Base-by-base conservation (phyloP, 2,113 vertebrate species). In the Balaenoptera acutorostrata region DNA sequence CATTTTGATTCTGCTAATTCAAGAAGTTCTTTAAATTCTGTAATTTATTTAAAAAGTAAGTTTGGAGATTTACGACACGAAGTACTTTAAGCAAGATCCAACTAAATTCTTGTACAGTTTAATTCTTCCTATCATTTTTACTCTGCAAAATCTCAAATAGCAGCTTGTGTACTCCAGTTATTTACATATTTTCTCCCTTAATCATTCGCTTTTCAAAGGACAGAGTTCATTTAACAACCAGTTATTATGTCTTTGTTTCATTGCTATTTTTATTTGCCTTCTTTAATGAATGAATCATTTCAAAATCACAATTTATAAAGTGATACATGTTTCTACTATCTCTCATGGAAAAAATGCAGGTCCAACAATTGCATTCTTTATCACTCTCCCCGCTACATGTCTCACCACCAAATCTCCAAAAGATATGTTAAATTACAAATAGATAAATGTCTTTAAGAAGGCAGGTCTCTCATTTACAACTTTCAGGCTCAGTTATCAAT, bases 181-280 rank as follows among this genome's bases (percentile, higher is more conserved):
- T 88, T 96, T 97, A 93, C 86, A 84, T 94, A 72, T 44, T 97
- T 89, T 25, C 95, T 44, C 57, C 96, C 81, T 87, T 96, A 59
- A 89, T 84, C 90, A 90, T 71, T 10, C 31, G 33, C 87, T 84
- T 96, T 92, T 68, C 86, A 93, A 92, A 96, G 59, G 78, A 96
- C 87, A 92, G 1, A 97, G 91, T 95, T 97, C 84, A 91, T 82
- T 94, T 93, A 97, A 92, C n/a, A 90, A 95, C 75, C 36, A 88
- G 74, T 90, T 96, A 78, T 78, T 88, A 82, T 39, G 31, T 78
- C 11, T 82, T 94, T 96, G 80, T 92, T 97, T 92, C 75, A 82
- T 0, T 64, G 83, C 95, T 74, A 92, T 88, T 88, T 97, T 96
- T 95, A 88, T 88, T 97, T 93, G 77, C 71, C 15, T 85, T 88